Base-by-base conservation (phyloP, 2,888 invertebrate species). In the Dichetophora obliterata region DNA sequence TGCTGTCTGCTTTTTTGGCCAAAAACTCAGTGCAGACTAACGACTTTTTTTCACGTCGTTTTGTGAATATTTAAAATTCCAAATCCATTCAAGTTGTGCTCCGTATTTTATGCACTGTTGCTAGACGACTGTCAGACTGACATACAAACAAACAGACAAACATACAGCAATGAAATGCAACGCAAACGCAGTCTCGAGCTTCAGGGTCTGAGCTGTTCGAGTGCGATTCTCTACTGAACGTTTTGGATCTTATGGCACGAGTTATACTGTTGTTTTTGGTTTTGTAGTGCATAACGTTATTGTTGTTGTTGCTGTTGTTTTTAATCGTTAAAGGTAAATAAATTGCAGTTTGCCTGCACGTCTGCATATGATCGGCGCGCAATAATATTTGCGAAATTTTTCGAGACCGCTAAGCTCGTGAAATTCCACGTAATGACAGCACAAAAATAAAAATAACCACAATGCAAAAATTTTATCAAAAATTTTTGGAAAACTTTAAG, bases 121-220 rank as follows among this genome's bases (percentile, higher is more conserved):
- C 37, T 57, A 37, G 50, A 66, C 37, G 14, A 22, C 43, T 31
- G 63, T 34, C 27, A 63, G 63, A 31, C 54, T 16, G 54, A 54
- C 27, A 27, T 24, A 68, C 22, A 43, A 22, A 37, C 63, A 63
- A 37, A 63, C 34, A 34, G 31, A 63, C 3, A n/a, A 37, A 63
- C 34, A 63, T 2, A 63, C n/a, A 68, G 16, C 66, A 19, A 68
- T 9, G 68, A 68, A 63, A 63, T 63, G 34, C 79, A 82, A 79
- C 81, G 84, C 83, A 84, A 75, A 81, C 81, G 83, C 79, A 24
- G 61, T 69, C 70, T n/a, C 37, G 24, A 27, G 27, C 54, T 71
- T n/a, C 19, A 57, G 50, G 68, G 71, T 31, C 57, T 57, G 59
- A 50, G 63, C 37, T 48, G 37, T 69, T 70, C 74, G 75, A 75